Percentiles rank a stretch among this genome's conserved stretches.
These are phyloP conservation scores for Pluvialis apricaria DNA, from an alignment of 2,113 vertebrate species.

Conservation along the genomic window DNA sequence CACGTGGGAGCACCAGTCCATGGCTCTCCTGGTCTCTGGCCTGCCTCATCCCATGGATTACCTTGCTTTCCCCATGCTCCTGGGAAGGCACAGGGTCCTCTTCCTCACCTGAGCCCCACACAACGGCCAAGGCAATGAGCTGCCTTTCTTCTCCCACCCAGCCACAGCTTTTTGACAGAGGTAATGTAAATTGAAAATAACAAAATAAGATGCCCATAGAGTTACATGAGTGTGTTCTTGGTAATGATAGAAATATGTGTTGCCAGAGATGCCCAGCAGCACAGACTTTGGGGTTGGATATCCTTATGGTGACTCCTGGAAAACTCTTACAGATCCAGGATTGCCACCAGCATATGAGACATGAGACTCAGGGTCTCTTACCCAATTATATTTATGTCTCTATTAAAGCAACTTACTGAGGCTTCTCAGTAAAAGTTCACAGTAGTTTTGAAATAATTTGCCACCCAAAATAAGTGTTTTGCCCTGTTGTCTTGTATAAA, in stretches of 20 bases:
- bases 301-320: not conserved
- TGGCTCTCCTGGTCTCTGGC: not conserved
- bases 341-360: not conserved
- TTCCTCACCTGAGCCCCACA: not conserved
- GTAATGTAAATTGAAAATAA: not conserved
- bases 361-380: not conserved
- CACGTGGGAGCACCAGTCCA: not conserved
- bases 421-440: not conserved
- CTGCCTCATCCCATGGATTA: not conserved
- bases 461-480: not conserved
- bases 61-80: not conserved
- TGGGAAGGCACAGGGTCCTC: not conserved
- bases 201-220: not conserved
- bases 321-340: not conserved
- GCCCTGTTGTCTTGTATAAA: not conserved
- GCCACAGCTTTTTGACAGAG: not conserved
- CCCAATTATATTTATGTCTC: not conserved
- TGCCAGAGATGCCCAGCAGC: not conserved
- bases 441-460: not conserved
- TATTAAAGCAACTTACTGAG: not conserved
- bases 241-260: not conserved
- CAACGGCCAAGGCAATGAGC: accelerated
- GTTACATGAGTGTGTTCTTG: not conserved
- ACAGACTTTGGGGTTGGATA: not conserved
- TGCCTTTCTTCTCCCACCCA: not conserved